Evolutionary conservation across 2,888 invertebrate genomes (phyloP), one percentile per base, ranked within the genome.

Genomic region (Listrodromus nycthemerus): DNA sequence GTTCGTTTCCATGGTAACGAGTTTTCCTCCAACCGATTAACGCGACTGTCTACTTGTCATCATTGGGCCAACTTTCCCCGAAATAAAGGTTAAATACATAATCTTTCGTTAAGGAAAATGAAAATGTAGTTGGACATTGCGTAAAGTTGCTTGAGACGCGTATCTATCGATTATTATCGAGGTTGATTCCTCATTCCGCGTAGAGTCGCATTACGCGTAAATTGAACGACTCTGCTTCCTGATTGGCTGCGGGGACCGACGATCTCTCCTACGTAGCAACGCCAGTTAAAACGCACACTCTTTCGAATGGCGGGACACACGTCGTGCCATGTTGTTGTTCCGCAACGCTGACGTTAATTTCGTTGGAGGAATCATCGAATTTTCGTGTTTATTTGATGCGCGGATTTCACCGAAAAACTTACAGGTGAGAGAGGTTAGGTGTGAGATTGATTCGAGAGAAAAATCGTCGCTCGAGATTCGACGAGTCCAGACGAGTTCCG

Each of bases 251-350:
- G 33, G 21, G 50, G 66, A n/a, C n/a, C n/a, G 10, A 19, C 19
- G 52, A 10, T 10, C 21, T 6, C 21, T 19, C 8, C 41, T 66
- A 45, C 33, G 30, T 33, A 48, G 48, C 63, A 33, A 21, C 41
- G 74, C 61, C 45, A 67, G 33, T 74, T 10, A 74, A 13, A 75
- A 69, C 41, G 19, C 37, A 13, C 52, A 19, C n/a, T n/a, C n/a
- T n/a, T 52, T 67, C 73, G 73, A 63, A 69, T 82, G 63, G 82
- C 63, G 82, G 78, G 48, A 78, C 41, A 37, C 55, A 33, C 52
- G 50, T 61, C 63, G 50, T 73, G 65, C 66, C 67, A 61, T 37
- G 55, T 19, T 67, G 33, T 41, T 55, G 27, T 61, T 45, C 41
- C 2, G n/a, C 37, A 52, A 24, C 21, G 8, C 55, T 30, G 45